Conservation (phyloP, 2,888 invertebrate genomes). For the Xylota segnis region DNA sequence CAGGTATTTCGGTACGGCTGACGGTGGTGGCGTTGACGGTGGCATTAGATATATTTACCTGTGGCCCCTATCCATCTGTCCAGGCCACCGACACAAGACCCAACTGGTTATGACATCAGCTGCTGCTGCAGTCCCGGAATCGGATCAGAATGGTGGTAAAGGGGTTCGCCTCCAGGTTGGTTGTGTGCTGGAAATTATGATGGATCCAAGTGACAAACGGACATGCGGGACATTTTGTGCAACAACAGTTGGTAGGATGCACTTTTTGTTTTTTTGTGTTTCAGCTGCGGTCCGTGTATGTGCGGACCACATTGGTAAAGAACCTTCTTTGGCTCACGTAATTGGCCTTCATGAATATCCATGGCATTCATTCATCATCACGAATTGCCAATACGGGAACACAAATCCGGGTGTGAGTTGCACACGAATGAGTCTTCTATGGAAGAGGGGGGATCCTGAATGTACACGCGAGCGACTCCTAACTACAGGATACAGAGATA, state of each 20-base stretch:
- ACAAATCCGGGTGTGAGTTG: slow-evolving; percentile 66
- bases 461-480: slow-evolving; percentile 59
- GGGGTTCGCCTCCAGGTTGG: slow-evolving; percentile 36
- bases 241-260: slow-evolving; percentile 47
- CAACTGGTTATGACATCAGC: slow-evolving; percentile 69
- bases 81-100: slow-evolving; percentile 17
- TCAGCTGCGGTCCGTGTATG: slow-evolving; percentile 24
- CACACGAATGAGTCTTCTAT: slow-evolving; percentile 59
- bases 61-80: slow-evolving; percentile 55
- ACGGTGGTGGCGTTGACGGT: slow-evolving; percentile 53
- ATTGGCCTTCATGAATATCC: slow-evolving; percentile 79
- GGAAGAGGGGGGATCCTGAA: slow-evolving; percentile 4
- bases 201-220: slow-evolving; percentile 58
- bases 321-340: slow-evolving; percentile 78
- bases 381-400: slow-evolving; percentile 79
- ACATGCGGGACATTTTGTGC: slow-evolving; percentile 32
- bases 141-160: slow-evolving; percentile 38
- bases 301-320: slow-evolving; percentile 54
- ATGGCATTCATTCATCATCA: slow-evolving; percentile 79
- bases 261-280: slow-evolving; percentile 9
- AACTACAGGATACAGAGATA: slow-evolving; percentile 59
- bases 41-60: slow-evolving; percentile 74
- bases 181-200: slow-evolving; percentile 44
- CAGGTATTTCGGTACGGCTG: slow-evolving; percentile 61
- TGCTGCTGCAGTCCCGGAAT: slow-evolving; percentile 28